Evolutionary conservation across 2,113 vertebrate genomes (phyloP).

Genomic region (Grammatotria lemairii): DNA sequence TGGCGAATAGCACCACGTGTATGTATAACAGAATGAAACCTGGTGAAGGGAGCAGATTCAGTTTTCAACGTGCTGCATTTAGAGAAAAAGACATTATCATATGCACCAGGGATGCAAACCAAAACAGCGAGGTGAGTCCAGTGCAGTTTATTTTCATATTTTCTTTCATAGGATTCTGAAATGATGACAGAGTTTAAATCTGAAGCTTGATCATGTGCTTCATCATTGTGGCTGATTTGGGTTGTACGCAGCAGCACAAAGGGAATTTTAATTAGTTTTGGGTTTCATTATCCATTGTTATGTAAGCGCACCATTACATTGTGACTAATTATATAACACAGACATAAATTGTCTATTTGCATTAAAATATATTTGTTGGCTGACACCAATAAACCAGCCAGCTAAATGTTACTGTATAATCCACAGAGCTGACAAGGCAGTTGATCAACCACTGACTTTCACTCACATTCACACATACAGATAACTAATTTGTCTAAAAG

Average conservation of each 20-base stretch:
- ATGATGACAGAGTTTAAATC: neutral
- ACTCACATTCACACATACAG: neutral
- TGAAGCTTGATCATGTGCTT: neutral
- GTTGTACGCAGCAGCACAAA: neutral
- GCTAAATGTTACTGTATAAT: neutral
- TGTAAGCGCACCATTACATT: neutral
- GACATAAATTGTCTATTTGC: neutral
- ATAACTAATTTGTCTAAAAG: slow-evolving; percentile 21
- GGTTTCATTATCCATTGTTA: neutral
- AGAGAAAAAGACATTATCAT: neutral
- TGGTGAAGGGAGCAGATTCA: neutral
- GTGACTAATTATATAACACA: neutral
- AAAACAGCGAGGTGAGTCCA: neutral
- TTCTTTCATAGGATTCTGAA: neutral
- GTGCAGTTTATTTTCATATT: neutral
- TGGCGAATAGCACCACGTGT: neutral
- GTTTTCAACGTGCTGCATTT: neutral
- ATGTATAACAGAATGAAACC: neutral
- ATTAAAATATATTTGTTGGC: neutral
- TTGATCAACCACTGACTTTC: neutral
- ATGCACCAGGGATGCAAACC: neutral
- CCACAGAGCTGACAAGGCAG: neutral
- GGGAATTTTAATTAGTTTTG: neutral
- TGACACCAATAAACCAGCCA: neutral
- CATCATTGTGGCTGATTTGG: neutral